phyloP scores from a whole-genome alignment of 2,888 invertebrate genomes.

The Acleris cristana region DNA sequence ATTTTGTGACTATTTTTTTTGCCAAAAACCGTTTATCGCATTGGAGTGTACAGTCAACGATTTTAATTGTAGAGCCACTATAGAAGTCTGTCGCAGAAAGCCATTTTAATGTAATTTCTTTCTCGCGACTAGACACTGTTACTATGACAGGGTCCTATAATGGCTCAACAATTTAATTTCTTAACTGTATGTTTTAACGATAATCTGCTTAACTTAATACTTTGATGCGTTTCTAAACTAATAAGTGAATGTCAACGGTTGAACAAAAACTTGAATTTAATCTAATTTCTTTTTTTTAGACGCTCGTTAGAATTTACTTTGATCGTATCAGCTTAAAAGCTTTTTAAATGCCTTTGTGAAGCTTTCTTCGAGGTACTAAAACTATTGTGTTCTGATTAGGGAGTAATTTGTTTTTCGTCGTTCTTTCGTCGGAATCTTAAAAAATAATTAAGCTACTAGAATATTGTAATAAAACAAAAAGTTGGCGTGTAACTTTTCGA shows the following conservation, averaged over 20 bases:
- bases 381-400: slow-evolving; percentile 9
- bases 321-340: slow-evolving; percentile 52
- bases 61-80: too few species aligned
- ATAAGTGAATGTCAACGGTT: neutral
- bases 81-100: too few species aligned
- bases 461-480: too few species aligned
- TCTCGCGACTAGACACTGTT: too few species aligned
- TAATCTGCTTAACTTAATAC: neutral
- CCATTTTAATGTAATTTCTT: too few species aligned
- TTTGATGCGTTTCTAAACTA: neutral
- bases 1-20: too few species aligned
- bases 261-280: neutral
- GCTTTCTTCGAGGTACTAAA: slow-evolving; percentile 39
- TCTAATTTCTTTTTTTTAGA: slow-evolving; percentile 8
- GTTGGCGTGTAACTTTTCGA: too few species aligned
- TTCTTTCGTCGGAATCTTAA: neutral
- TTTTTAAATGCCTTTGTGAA: slow-evolving; percentile 48
- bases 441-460: neutral
- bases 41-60: too few species aligned
- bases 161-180: too few species aligned
- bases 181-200: neutral
- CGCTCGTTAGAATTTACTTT: slow-evolving; percentile 37
- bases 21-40: too few species aligned
- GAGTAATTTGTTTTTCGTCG: neutral
- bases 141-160: too few species aligned